These are phyloP conservation scores for Pammene aurita DNA, from an alignment of 2,888 invertebrate genomes.

Conservation along the genomic window DNA sequence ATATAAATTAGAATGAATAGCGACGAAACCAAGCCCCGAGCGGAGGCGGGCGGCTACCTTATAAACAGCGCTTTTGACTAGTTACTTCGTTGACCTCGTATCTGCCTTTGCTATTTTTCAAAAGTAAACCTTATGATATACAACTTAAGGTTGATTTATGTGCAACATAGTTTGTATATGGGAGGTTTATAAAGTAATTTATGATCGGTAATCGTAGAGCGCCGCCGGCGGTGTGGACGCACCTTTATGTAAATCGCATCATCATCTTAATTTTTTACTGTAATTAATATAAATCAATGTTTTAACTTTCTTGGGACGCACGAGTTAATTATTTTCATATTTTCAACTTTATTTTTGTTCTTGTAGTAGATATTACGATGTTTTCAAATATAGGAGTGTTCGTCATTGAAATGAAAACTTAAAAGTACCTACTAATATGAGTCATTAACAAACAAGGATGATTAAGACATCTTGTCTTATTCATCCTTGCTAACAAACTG, in stretches of 20 bases:
- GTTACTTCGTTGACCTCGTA: not conserved
- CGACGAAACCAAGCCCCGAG: conserved; percentile 44
- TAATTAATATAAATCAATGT: conserved; percentile 38
- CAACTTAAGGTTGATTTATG: not conserved
- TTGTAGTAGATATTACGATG: not conserved
- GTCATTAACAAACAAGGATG: too few relatives aligned
- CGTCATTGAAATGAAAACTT: not conserved
- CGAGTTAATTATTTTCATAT: conserved; percentile 23
- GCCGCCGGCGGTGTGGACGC: conserved; percentile 59
- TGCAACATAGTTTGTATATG: not conserved
- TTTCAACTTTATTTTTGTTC: not conserved
- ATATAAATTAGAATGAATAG: conserved; percentile 40
- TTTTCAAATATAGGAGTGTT: not conserved
- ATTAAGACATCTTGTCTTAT: too few relatives aligned
- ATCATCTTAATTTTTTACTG: conserved; percentile 36
- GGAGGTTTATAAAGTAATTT: not conserved
- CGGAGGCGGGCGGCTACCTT: conserved; percentile 53
- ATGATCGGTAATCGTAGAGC: conserved; percentile 5
- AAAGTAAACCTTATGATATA: not conserved
- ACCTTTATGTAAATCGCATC: conserved; percentile 47
- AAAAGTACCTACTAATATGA: not conserved
- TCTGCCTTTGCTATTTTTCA: not conserved
- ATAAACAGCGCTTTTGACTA: conserved; percentile 49
- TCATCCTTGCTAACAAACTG: too few relatives aligned
- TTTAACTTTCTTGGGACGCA: conserved; percentile 14